Percentiles rank a stretch among this genome's conserved stretches.
phyloP scores from a whole-genome alignment of 2,113 vertebrate genomes.

The human region DNA sequence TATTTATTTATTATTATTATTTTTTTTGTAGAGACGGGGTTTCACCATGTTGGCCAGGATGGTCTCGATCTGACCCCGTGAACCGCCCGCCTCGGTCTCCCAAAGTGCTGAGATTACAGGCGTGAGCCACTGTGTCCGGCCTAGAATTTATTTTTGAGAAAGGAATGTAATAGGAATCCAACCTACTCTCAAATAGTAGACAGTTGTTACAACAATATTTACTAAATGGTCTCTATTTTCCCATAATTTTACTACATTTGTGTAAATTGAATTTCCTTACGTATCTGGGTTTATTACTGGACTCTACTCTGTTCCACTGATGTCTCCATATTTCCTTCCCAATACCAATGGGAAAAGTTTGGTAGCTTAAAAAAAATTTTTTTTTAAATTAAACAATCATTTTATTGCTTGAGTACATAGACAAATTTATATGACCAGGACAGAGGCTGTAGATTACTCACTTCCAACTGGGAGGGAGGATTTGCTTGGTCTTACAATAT shows the following conservation, averaged over 20 bases:
- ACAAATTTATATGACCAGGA: too few relatives aligned
- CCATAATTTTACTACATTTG: neutral
- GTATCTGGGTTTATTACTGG: conserved; percentile 17
- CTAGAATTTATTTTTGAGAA: conserved; percentile 47
- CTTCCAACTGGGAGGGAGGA: conserved; percentile 93
- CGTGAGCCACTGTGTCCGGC: too few relatives aligned
- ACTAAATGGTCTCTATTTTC: conserved; percentile 20
- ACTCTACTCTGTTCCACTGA: neutral
- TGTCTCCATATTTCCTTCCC: neutral
- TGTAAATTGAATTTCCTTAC: neutral
- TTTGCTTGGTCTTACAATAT: conserved; percentile 91
- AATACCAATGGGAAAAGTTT: neutral
- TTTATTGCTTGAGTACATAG: too few relatives aligned
- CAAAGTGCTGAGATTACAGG: too few relatives aligned
- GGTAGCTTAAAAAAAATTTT: neutral
- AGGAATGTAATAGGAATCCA: neutral
- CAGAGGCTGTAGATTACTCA: conserved; percentile 59
- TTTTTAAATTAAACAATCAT: too few relatives aligned
- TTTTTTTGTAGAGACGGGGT: too few relatives aligned
- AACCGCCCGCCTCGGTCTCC: too few relatives aligned
- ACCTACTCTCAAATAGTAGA: neutral
- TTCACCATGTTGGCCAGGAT: too few relatives aligned
- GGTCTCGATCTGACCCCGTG: too few relatives aligned
- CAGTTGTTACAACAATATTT: neutral
- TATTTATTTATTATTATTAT: too few relatives aligned